phyloP scores from a whole-genome alignment of 2,888 invertebrate genomes.

The Euproctis similis region DNA sequence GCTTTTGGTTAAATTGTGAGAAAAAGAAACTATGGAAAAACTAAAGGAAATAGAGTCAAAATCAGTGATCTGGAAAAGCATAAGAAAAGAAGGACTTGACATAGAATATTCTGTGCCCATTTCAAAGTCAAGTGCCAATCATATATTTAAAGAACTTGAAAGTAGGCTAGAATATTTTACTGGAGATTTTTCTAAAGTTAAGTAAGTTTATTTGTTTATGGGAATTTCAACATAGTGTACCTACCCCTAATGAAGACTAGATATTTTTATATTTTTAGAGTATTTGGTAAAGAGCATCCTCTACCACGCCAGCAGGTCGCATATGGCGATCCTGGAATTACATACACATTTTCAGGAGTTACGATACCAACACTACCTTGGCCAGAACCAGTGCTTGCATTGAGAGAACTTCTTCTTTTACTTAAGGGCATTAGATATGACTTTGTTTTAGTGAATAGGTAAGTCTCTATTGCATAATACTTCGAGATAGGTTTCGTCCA shows the following conservation, averaged over 20 bases:
- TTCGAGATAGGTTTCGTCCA: too few species aligned
- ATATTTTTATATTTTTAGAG: conserved; percentile 50
- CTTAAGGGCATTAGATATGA: conserved; percentile 77
- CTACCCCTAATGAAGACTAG: background rate
- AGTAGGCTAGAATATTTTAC: conserved; percentile 76
- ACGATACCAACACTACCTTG: conserved; percentile 79
- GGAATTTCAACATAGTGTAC: background rate
- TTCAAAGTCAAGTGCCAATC: conserved; percentile 53
- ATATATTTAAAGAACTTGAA: conserved; percentile 71
- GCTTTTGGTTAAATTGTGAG: too few species aligned
- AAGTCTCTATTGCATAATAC: conserved; percentile 23
- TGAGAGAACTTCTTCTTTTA: conserved; percentile 66
- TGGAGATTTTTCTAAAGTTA: conserved; percentile 77
- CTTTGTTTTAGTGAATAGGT: conserved; percentile 81
- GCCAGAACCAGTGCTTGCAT: conserved; percentile 65
- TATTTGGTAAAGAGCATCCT: conserved; percentile 80
- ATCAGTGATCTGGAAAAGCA: conserved; percentile 45
- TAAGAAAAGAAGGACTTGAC: conserved; percentile 70
- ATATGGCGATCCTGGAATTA: conserved; percentile 79
- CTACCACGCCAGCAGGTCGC: conserved; percentile 83
- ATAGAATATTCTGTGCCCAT: conserved; percentile 74
- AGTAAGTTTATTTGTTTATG: conserved; percentile 32
- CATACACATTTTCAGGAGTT: conserved; percentile 79
- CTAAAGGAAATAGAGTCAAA: conserved; percentile 33
- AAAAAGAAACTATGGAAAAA: too few species aligned